Conservation (phyloP, 1,140 invertebrate species). For the Dinoponera quadriceps region DNA sequence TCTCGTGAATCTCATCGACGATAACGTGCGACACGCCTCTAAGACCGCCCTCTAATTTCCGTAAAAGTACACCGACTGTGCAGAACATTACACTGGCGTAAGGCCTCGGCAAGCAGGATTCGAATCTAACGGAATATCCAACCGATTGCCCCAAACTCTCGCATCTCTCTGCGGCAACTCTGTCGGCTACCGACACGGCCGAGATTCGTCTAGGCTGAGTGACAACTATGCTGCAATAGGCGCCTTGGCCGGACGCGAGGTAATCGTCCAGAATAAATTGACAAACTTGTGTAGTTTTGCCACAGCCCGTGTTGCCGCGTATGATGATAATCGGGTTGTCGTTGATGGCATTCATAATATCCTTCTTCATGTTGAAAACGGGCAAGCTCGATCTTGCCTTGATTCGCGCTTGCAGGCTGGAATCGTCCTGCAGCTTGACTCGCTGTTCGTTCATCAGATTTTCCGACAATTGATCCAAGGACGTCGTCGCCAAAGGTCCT, state of each 20-base stretch:
- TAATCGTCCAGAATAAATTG: slow-evolving; percentile 99
- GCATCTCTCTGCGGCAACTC: slow-evolving; percentile 94
- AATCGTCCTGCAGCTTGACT: slow-evolving; percentile 88
- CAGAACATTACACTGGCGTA: slow-evolving; percentile 98
- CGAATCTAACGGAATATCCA: slow-evolving; percentile 97
- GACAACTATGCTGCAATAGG: slow-evolving; percentile 94
- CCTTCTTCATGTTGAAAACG: slow-evolving; percentile 89
- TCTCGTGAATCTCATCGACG: slow-evolving; percentile 98
- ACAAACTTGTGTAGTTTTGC: slow-evolving; percentile 95
- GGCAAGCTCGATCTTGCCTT: slow-evolving; percentile 91
- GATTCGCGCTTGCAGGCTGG: slow-evolving; percentile 87
- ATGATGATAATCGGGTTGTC: slow-evolving; percentile 95
- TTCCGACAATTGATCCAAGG: slow-evolving; percentile 92
- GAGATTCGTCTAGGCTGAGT: slow-evolving; percentile 98
- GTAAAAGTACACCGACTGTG: slow-evolving; percentile 96
- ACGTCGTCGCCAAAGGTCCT: slow-evolving; percentile 92
- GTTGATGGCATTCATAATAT: slow-evolving; percentile 94
- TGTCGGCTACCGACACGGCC: slow-evolving; percentile 96
- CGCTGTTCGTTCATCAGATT: slow-evolving; percentile 90
- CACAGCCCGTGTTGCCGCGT: slow-evolving; percentile 97
- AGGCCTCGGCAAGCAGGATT: slow-evolving; percentile 94
- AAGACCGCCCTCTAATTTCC: slow-evolving; percentile 95
- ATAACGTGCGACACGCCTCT: slow-evolving; percentile 96
- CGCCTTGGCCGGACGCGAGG: slow-evolving; percentile 93
- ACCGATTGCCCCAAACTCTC: slow-evolving; percentile 94